These are phyloP conservation scores for Isotomurus palustris DNA, from an alignment of 2,888 invertebrate species.

Conservation along the genomic window DNA sequence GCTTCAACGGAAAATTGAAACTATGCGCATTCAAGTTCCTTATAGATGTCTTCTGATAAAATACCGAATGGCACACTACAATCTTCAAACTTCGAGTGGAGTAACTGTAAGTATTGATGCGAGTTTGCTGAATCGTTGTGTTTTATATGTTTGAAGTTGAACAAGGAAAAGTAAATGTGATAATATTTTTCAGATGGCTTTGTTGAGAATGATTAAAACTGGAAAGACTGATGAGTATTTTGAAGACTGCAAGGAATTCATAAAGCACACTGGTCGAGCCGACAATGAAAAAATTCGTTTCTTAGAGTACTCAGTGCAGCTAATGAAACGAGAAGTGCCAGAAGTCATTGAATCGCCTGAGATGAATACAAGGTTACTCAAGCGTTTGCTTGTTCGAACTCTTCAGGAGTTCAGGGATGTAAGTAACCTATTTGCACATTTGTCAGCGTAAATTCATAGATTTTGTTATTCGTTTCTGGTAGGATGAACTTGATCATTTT, in stretches of 20 bases:
- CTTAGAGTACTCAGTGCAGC: conserved; percentile 17
- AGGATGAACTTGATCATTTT: background rate
- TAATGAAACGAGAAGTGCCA: conserved; percentile 5
- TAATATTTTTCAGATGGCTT: conserved; percentile 31
- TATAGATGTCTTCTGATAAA: conserved; percentile 40
- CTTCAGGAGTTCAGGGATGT: conserved; percentile 13
- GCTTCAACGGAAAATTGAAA: conserved; percentile 23
- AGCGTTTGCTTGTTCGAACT: conserved; percentile 5
- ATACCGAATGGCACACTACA: conserved; percentile 27
- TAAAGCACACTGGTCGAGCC: conserved; percentile 27
- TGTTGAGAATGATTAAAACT: conserved; percentile 29
- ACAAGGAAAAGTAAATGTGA: no score
- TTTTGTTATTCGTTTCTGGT: background rate
- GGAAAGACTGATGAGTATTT: conserved; percentile 24
- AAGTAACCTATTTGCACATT: background rate
- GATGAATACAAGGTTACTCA: background rate
- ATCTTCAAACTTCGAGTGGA: conserved; percentile 8
- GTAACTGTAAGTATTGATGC: conserved; percentile 3
- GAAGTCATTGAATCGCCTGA: conserved; percentile 13
- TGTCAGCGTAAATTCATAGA: no score
- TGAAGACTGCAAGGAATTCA: conserved; percentile 37
- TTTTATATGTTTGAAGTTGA: background rate
- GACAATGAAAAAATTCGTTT: conserved; percentile 15
- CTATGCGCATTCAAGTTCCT: conserved; percentile 38
- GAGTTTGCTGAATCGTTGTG: background rate